These are phyloP conservation scores for Pteria penguin DNA, from an alignment of 2,888 invertebrate species.

Conservation along the genomic window DNA sequence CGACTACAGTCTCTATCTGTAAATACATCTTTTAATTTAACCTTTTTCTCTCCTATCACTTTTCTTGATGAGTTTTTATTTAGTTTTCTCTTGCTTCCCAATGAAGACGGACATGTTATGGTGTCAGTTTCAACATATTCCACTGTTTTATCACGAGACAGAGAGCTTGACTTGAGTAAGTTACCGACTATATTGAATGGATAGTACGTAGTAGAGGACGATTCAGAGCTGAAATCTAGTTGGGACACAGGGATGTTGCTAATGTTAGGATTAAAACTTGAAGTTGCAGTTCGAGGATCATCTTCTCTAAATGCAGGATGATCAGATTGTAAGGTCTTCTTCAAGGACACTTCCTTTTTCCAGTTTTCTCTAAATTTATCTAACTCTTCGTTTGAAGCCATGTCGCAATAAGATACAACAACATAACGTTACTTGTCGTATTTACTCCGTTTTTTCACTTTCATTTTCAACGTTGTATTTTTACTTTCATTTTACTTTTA, in stretches of 20 bases:
- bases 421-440: no score
- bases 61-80: slow-evolving; percentile 27
- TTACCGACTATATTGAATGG: slow-evolving; percentile 64
- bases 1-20: slow-evolving; percentile 18
- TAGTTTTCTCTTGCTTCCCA: slow-evolving; percentile 11
- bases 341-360: slow-evolving; percentile 52
- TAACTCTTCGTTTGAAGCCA: slow-evolving; percentile 46
- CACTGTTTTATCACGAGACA: slow-evolving; percentile 16
- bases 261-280: neutral
- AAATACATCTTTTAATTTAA: slow-evolving; percentile 30
- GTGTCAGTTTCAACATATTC: neutral
- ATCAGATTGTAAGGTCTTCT: neutral
- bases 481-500: no score
- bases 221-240: neutral
- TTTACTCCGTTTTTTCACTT: no score
- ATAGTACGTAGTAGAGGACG: slow-evolving; percentile 39
- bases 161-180: slow-evolving; percentile 46
- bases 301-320: slow-evolving; percentile 24
- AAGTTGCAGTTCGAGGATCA: neutral
- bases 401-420: no score
- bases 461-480: no score
- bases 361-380: slow-evolving; percentile 62
- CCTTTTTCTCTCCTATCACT: slow-evolving; percentile 10
- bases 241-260: neutral
- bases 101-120: neutral